Evolutionary conservation across 2,797 vertebrate genomes (phyloP).

Genomic region (Manis crassicaudata): DNA sequence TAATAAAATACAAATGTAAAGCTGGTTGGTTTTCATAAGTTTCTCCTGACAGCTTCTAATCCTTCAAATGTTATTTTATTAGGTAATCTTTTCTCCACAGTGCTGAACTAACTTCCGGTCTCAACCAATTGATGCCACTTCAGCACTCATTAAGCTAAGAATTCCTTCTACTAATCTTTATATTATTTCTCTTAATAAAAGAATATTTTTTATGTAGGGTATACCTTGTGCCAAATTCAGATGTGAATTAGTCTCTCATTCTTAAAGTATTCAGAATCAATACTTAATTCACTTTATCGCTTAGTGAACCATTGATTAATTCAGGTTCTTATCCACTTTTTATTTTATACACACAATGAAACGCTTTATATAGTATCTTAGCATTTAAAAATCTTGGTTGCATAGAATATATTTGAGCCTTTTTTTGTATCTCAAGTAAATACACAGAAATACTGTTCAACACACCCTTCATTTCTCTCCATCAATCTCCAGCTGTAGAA

Average conservation of each 20-base stretch:
- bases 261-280: constrained; percentile 50
- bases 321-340: constrained; percentile 46
- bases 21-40: not conserved
- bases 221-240: constrained; percentile 8
- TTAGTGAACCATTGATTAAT: constrained; percentile 56
- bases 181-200: constrained; percentile 18
- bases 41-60: not conserved
- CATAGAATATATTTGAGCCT: not conserved
- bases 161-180: constrained; percentile 12
- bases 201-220: not conserved
- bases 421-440: not conserved
- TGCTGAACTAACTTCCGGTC: not conserved
- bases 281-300: constrained; percentile 64
- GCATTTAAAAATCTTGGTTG: constrained; percentile 35
- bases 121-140: not conserved
- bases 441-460: constrained; percentile 21
- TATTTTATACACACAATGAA: constrained; percentile 46
- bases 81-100: not conserved
- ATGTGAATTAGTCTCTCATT: constrained; percentile 16
- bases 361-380: not conserved
- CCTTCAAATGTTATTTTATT: not conserved
- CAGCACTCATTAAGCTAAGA: not conserved
- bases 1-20: not conserved
- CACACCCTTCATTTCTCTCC: not conserved
- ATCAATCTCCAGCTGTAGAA: not conserved